These are phyloP conservation scores for Plagiodera versicolora DNA, from an alignment of 2,888 invertebrate species.

Conservation along the genomic window DNA sequence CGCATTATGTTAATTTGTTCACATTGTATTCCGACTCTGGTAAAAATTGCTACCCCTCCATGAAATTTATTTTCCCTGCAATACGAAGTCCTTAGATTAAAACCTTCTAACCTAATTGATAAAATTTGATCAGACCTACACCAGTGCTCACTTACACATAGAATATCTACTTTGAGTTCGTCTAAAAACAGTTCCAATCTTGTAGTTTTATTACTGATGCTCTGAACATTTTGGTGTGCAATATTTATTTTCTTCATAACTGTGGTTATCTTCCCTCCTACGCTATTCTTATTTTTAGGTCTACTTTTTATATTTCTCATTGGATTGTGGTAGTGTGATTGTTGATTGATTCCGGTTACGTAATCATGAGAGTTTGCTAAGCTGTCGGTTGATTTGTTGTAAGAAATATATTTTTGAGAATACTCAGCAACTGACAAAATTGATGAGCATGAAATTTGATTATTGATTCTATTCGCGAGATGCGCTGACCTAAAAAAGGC, in stretches of 20 bases:
- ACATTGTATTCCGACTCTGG: neutral
- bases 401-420: neutral
- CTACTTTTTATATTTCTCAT: conserved; percentile 2
- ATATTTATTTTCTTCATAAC: too few relatives aligned
- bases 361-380: neutral
- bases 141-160: conserved; percentile 1
- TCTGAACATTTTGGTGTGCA: too few relatives aligned
- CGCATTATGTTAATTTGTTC: too few relatives aligned
- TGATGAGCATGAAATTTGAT: neutral
- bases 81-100: neutral
- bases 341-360: neutral
- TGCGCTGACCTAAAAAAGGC: neutral
- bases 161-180: too few relatives aligned
- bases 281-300: neutral
- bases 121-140: neutral
- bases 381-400: neutral
- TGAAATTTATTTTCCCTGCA: too few relatives aligned
- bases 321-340: too few relatives aligned
- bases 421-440: neutral
- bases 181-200: too few relatives aligned
- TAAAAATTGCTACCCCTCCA: conserved; percentile 6
- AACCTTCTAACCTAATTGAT: conserved; percentile 1
- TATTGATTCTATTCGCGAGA: neutral
- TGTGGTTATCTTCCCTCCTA: neutral
- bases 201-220: too few relatives aligned